Base-by-base conservation (phyloP, 2,888 invertebrate genomes). In the Limnephilus auricula region DNA sequence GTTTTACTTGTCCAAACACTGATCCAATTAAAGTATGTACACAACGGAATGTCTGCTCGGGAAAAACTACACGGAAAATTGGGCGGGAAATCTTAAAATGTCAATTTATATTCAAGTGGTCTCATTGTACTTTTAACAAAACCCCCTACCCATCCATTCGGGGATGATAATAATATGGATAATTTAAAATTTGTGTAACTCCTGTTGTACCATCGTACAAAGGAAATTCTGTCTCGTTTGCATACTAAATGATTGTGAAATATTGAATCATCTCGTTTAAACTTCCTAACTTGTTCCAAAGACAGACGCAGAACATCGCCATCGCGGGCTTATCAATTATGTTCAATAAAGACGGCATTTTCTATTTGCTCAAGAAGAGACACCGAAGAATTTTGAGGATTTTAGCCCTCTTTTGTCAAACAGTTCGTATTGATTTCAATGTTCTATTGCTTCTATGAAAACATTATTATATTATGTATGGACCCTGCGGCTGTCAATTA, bases 181-280 rank as follows among this genome's bases (percentile, higher is more conserved):
- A 79, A 90, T 90, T 91, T 91, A 79, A 91, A 91, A 91, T 91
- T 91, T 91, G 91, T 90, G 80, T 89, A 91, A 91, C 91, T 91
- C 87, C 90, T 90, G 37, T 89, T 50, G 86, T 79, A 84, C 85
- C 80, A 79, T 79, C 34, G 85, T 86, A 90, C 86, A 91, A 86
- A 89, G 32, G 83, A 91, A 90, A 32, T 80, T 79, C 90, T 91
- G 83, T 90, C 89, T 90, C 91, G 90, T 91, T 89, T 91, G 92
- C 90, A 92, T 92, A 92, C 45, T 90, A 92, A 90, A 92, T 90
- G 92, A 90, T 90, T 90, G 90, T 82, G 90, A 92, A 90, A 92
- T 89, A 89, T 89, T 90, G 90, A 92, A 90, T 92, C 90, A 37
- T 89, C 90, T 50, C 89, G 32, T 37, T 79, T 86, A 89, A 90